Evolutionary conservation across 1,140 invertebrate genomes (phyloP).

Genomic region (Drosophila seguyi): DNA sequence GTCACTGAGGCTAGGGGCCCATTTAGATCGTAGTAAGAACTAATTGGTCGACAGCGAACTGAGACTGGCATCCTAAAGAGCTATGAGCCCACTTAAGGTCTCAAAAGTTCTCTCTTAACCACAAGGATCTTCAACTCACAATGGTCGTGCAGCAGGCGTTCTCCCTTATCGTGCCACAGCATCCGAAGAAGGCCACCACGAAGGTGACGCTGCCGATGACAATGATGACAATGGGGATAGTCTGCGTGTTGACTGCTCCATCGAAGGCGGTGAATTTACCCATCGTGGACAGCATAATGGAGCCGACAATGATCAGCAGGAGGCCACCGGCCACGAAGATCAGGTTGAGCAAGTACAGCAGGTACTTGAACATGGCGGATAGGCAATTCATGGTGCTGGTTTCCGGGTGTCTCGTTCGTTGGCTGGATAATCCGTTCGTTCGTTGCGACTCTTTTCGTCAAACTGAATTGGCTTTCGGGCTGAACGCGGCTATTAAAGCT

Average conservation of each 20-base stretch:
- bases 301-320: constrained; percentile 87
- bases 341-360: constrained; percentile 78
- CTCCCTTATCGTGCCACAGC: constrained; percentile 93
- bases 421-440: constrained; percentile 44
- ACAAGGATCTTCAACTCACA: constrained; percentile 85
- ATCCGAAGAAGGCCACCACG: constrained; percentile 92
- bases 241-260: constrained; percentile 85
- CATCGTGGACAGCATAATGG: constrained; percentile 86
- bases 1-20: not conserved
- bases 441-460: constrained; percentile 38
- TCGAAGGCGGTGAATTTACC: constrained; percentile 85
- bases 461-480: constrained; percentile 38
- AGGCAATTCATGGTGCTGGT: constrained; percentile 78
- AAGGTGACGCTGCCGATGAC: constrained; percentile 90
- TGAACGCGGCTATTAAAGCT: constrained; percentile 56
- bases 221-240: constrained; percentile 88
- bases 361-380: constrained; percentile 76
- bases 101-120: not conserved
- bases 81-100: not conserved
- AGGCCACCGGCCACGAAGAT: constrained; percentile 87
- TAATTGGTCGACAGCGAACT: not conserved
- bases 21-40: not conserved
- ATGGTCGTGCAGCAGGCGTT: constrained; percentile 92
- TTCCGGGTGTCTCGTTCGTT: constrained; percentile 31
- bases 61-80: not conserved